Evolutionary conservation across 2,797 vertebrate species (phyloP), one percentile per base, ranked within the genome.

Genomic region (Sorex maritimensis): DNA sequence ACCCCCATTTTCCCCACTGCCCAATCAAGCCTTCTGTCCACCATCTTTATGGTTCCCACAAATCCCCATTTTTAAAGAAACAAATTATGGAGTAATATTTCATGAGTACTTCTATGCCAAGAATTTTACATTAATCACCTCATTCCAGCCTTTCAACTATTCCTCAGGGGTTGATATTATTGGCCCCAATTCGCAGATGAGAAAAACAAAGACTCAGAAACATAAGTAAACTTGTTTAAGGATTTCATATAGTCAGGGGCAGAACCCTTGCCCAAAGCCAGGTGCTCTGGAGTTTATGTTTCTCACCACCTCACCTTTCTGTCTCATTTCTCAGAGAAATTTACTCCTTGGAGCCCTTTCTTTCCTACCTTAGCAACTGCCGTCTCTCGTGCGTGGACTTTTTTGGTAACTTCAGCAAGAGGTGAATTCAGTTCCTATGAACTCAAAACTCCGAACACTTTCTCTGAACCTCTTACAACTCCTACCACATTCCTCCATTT

Each of bases 121-220:
- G 34, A 85, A 17, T 13, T 78, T 88, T 81, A 71, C 23, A 52
- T 71, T 41, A 73, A 74, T 77, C 30, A 26, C n/a, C 12, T 72
- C 30, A 21, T 72, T 28, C 65, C 28, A 55, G 67, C 52, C 41
- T 92, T 86, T 72, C 44, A 85, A 28, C 55, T 34, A 7, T 38
- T 52, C 79, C 41, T 74, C 15, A 67, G 81, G 52, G 81, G 7
- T 19, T 26, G 49, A 30, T 41, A 52, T 38, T 41, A 26, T 46
- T 91, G 81, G 44, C 14, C 21, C 77, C 21, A 75, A 26, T 72
- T 92, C 30, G 85, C 52, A 80, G 71, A 63, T 28, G 9, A 93
- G 78, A 69, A 74, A 90, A 75, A 55, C 52, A 10, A 67, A 89
- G 85, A 13, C 71, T 87, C 38, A 52, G 81, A 78, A 74, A 79